Base-by-base conservation (phyloP, 2,888 invertebrate genomes). In the Pollenia labialis region DNA sequence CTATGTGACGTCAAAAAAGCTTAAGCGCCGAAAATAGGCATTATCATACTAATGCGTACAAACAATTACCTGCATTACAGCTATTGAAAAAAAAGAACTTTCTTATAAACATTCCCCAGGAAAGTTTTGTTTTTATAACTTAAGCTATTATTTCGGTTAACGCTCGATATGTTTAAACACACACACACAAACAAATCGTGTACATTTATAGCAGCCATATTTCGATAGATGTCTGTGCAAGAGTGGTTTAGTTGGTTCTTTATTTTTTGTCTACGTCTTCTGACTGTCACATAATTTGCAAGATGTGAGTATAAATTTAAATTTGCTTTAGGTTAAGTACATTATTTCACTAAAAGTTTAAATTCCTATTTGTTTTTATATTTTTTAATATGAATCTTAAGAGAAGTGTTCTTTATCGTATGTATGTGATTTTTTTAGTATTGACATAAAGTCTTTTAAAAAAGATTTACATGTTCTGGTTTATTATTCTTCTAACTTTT, bases 401-500 rank as follows among this genome's bases (percentile, higher is more conserved):
- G 16, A 16, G 46, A 12, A 50, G 46, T n/a, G 12, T 52, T 0
- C 54, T 52, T 46, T 4, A n/a, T 14, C 40, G n/a, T 58, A 32
- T 62, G 50, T 50, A 32, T 62, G 50, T 50, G 23, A 16, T 54
- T 50, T 16, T 12, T 62, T 64, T 64, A 40, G 54, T 79, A 68
- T 84, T 83, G 75, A 87, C 81, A 81, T 48, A 72, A 84, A 52
- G 58, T 74, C 56, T 50, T 68, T 58, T 74, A 40, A 7, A 75
- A 77, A 68, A 16, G 42, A 62, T 66, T 54, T 46, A 64, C 32
- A 76, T 42, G 32, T 58, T 44, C 64, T 79, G 79, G 85, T 79
- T 85, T 82, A 79, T 82, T 83, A 79, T 83, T 71, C 82, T 86
- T 80, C 75, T 75, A 82, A 79, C 75, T 82, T 82, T 82, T 79